Base-by-base conservation (phyloP, 1,140 invertebrate genomes). In the Aphelinus certus region DNA sequence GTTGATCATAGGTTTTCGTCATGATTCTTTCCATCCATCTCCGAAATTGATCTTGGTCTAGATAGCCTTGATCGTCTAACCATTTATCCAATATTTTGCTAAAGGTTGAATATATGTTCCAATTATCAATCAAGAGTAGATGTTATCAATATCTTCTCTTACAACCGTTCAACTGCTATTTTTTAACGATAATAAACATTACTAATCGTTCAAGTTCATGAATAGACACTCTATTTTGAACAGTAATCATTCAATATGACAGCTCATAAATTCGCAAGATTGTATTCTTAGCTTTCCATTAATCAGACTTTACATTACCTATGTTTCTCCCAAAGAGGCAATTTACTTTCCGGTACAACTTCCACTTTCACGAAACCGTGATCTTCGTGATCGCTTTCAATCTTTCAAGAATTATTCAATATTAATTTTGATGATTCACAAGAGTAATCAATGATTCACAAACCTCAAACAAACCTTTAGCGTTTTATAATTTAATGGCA, bases 21-120 rank as follows among this genome's bases (percentile, higher is more conserved):
- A 89, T 78, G 7, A 87, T 81, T 6, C 82, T 57, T 76, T 89
- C 84, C 49, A 89, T 79, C 87, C 88, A 90, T 0, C 71, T 62
- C 0, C 86, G 83, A 73, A 89, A 88, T 67, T 83, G 83, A 49
- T 85, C 81, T 79, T 89, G 88, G 3, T 89, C 61, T 3, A 89
- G 75, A 75, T 85, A 88, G 42, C 80, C 85, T 0, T 86, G 73
- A 0, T 71, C 0, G 49, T 82, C 79, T 2, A 88, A 77, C 81
- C 88, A 88, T 0, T 82, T 84, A 0, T 81, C 66, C 0, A 88
- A 81, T 2, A 82, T 81, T 77, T 81, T 83, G 47, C 88, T 84
- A 51, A 83, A 65, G 80, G 80, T 26, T 26, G 26, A 26, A 26
- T 26, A 26, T 26, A 26, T 26, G 26, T 26, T 26, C 26, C 26